Evolutionary conservation across 2,888 invertebrate species (phyloP).

Genomic region (Caenorhabditis afra): DNA sequence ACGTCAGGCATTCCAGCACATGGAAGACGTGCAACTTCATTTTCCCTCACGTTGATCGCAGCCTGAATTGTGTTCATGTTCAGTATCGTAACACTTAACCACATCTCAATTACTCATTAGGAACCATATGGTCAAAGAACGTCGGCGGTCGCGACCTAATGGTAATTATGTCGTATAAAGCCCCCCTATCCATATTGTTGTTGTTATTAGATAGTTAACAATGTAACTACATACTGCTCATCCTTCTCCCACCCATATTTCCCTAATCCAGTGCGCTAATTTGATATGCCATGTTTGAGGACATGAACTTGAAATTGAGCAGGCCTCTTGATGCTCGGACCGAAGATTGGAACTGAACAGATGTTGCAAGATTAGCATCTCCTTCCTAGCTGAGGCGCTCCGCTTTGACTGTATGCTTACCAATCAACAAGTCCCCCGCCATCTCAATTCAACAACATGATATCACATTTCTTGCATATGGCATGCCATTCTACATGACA

Average conservation of each 20-base stretch:
- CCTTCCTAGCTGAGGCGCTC: too few relatives aligned
- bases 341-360: constrained; percentile 1
- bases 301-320: constrained; percentile 30
- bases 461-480: constrained; percentile 53
- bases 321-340: too few relatives aligned
- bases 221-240: constrained; percentile 30
- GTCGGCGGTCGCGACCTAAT: constrained; percentile 7
- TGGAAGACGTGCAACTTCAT: constrained; percentile 76
- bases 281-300: constrained; percentile 36
- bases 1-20: constrained; percentile 78
- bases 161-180: constrained; percentile 35
- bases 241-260: constrained; percentile 48
- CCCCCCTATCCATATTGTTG: constrained; percentile 23
- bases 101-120: neutral
- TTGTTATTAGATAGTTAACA: constrained; percentile 20
- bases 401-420: constrained; percentile 18
- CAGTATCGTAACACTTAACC: neutral
- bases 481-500: neutral
- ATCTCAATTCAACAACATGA: constrained; percentile 21
- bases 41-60: constrained; percentile 69
- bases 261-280: constrained; percentile 39
- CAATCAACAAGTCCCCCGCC: constrained; percentile 47
- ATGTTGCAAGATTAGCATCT: constrained; percentile 52
- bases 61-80: constrained; percentile 47
- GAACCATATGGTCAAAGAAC: constrained; percentile 28